Conservation (phyloP, 2,797 vertebrate genomes). For the Typhlichthys subterraneus region DNA sequence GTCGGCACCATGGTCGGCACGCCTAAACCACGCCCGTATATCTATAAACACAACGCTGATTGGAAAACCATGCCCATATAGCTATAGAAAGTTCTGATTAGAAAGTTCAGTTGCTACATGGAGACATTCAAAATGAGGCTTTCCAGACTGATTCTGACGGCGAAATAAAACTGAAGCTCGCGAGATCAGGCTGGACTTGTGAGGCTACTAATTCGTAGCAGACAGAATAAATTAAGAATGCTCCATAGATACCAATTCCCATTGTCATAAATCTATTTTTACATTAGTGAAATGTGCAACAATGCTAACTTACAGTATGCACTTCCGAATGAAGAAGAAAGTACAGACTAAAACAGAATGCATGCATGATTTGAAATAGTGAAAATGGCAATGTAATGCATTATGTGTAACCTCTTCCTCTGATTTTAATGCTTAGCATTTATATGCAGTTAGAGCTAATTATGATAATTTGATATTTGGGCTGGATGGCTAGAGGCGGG, state of each 20-base stretch:
- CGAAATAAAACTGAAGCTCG: no score
- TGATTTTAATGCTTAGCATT: conserved; percentile 76
- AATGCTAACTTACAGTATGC: conserved; percentile 29
- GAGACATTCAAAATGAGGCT: no score
- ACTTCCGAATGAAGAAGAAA: conserved; percentile 23
- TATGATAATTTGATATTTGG: conserved; percentile 85
- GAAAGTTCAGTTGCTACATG: no score
- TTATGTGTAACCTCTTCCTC: conserved; percentile 55
- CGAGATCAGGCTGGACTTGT: no score
- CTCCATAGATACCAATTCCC: conserved; percentile 43
- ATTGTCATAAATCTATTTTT: conserved; percentile 31
- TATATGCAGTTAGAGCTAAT: conserved; percentile 83
- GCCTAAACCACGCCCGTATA: no score
- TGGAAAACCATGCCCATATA: no score
- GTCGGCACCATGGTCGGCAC: no score
- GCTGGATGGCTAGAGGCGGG: conserved; percentile 77
- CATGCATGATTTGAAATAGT: conserved; percentile 36
- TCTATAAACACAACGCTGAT: no score
- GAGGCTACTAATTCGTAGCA: conserved; percentile 30
- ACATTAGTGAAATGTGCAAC: conserved; percentile 27
- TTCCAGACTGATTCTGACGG: no score
- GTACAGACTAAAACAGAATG: conserved; percentile 11
- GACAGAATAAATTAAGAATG: conserved; percentile 31
- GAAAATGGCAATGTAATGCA: conserved; percentile 34
- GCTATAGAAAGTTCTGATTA: no score